Conservation (phyloP, 2,888 invertebrate genomes). For the Cheilosia variabilis region DNA sequence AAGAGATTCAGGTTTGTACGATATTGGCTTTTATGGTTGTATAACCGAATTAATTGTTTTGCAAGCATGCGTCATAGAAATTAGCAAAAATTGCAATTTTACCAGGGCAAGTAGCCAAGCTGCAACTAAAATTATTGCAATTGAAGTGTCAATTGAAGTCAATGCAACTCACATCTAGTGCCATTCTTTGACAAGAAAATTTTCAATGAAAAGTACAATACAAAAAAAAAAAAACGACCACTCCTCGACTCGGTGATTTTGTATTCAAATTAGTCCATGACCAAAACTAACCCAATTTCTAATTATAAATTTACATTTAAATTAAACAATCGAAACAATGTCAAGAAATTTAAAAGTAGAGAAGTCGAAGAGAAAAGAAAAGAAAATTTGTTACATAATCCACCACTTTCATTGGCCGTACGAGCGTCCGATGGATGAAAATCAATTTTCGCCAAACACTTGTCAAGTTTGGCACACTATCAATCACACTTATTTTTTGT, state of each 20-base stretch:
- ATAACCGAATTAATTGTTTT: conserved; percentile 19
- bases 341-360: background rate
- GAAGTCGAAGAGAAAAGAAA: background rate
- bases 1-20: background rate
- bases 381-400: conserved; percentile 58
- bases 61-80: conserved; percentile 25
- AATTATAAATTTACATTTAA: background rate
- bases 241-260: conserved; percentile 9
- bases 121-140: background rate
- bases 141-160: background rate
- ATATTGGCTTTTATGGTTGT: conserved; percentile 14
- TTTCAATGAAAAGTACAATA: background rate
- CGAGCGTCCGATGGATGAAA: conserved; percentile 3
- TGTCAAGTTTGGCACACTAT: background rate
- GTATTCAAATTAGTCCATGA: background rate
- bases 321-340: conserved; percentile 5
- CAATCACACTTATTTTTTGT: conserved; percentile 4
- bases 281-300: background rate
- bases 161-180: background rate
- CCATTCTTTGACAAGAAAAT: background rate
- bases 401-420: conserved; percentile 13
- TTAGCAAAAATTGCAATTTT: background rate
- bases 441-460: conserved; percentile 25
- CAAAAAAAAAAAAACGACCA: background rate
- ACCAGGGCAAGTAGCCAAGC: conserved; percentile 20